Percentiles rank a stretch among this genome's conserved stretches.
These are phyloP conservation scores for Tetragonisca angustula DNA, from an alignment of 2,888 invertebrate species.

Conservation along the genomic window DNA sequence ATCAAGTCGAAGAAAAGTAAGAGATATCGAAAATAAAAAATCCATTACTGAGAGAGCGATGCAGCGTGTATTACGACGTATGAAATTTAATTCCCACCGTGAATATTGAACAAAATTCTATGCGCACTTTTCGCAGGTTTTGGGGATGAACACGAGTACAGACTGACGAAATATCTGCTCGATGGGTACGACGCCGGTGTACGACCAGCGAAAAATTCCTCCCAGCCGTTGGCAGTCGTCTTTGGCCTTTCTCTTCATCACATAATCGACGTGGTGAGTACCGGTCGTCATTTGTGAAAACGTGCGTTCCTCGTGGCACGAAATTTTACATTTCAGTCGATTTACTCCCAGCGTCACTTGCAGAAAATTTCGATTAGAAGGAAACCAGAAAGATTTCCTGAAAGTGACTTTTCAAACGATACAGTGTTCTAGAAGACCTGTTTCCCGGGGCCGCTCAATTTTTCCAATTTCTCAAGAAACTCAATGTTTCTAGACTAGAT, in stretches of 20 bases:
- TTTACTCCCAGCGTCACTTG: too few species aligned
- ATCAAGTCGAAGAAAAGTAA: neutral
- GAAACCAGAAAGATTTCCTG: neutral
- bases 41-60: neutral
- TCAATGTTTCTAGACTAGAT: neutral
- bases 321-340: too few species aligned
- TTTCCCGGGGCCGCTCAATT: neutral
- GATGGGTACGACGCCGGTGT: slow-evolving; percentile 91
- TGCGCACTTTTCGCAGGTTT: slow-evolving; percentile 66
- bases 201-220: slow-evolving; percentile 91
- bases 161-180: slow-evolving; percentile 90
- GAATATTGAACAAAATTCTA: slow-evolving; percentile 2
- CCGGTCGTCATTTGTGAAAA: too few species aligned
- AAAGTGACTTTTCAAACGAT: slow-evolving; percentile 3
- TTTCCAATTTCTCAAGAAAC: neutral
- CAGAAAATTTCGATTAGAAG: neutral
- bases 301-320: too few species aligned
- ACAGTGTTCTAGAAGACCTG: neutral
- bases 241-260: slow-evolving; percentile 94
- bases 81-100: slow-evolving; percentile 1
- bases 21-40: neutral
- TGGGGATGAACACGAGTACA: slow-evolving; percentile 89
- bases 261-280: slow-evolving; percentile 93
- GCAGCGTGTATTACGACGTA: neutral
- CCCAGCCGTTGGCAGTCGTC: slow-evolving; percentile 90